Evolutionary conservation across 2,888 invertebrate species (phyloP).

Genomic region (Bellardia bayeri): DNA sequence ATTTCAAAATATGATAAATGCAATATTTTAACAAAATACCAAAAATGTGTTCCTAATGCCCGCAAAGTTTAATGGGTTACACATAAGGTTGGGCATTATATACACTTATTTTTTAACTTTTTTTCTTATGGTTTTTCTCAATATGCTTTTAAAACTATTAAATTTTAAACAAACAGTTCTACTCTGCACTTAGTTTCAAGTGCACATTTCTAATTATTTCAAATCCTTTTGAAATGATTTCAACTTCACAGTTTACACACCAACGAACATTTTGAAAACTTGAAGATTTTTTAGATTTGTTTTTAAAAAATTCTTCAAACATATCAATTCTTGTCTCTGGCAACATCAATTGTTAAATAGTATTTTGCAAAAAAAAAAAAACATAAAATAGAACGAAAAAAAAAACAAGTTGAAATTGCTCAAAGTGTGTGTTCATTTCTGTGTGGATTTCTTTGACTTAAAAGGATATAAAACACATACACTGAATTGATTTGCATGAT

Average conservation of each 20-base stretch:
- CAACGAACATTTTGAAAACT: constrained; percentile 9
- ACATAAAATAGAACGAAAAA: background rate
- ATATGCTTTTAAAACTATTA: background rate
- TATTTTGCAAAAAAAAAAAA: background rate
- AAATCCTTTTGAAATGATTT: constrained; percentile 12
- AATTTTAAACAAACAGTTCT: background rate
- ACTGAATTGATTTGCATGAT: constrained; percentile 30
- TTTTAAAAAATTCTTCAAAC: constrained; percentile 8
- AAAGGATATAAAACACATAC: constrained; percentile 1
- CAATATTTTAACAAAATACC: no score
- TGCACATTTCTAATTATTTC: background rate
- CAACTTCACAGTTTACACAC: constrained; percentile 8
- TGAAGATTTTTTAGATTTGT: background rate
- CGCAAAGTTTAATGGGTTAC: no score
- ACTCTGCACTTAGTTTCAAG: background rate
- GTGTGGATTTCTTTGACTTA: constrained; percentile 14
- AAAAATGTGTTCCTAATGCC: no score
- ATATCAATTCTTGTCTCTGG: constrained; percentile 27
- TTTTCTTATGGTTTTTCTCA: background rate
- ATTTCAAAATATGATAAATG: no score
- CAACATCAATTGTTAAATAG: background rate
- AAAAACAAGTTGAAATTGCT: constrained; percentile 5
- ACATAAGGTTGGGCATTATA: no score
- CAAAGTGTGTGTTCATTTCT: constrained; percentile 35
- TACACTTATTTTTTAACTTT: no score